A percentile compares a stretch with the other conserved stretches of the same genome.
These are phyloP conservation scores for Melanotaenia duboulayi DNA, from an alignment of 2,113 vertebrate genomes.

Conservation along the genomic window DNA sequence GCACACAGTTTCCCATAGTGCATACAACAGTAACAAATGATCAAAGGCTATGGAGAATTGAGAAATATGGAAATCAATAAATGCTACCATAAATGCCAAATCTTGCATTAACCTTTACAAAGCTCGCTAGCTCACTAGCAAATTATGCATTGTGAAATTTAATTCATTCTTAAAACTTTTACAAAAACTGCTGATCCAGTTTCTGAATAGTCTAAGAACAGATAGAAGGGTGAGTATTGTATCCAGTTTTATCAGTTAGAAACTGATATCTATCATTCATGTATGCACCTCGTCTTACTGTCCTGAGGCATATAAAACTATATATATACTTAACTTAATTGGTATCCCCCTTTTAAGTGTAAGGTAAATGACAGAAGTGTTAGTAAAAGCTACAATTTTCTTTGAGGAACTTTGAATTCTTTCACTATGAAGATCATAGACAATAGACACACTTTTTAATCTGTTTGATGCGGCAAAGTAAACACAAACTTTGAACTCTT, in stretches of 20 bases:
- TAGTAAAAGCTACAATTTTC: slow-evolving; percentile 59
- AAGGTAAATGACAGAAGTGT: slow-evolving; percentile 51
- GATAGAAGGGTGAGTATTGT: not conserved
- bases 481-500: slow-evolving; percentile 81
- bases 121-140: not conserved
- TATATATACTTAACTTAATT: slow-evolving; percentile 8
- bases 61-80: slow-evolving; percentile 9
- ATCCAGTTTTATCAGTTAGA: too few species aligned
- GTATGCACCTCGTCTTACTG: not conserved
- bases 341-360: slow-evolving; percentile 33
- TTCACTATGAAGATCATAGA: slow-evolving; percentile 63
- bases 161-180: not conserved
- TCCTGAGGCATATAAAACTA: slow-evolving; percentile 7
- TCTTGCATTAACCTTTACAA: slow-evolving; percentile 30
- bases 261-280: not conserved
- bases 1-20: slow-evolving; percentile 3
- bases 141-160: not conserved
- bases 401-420: slow-evolving; percentile 72
- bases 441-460: slow-evolving; percentile 67
- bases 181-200: not conserved
- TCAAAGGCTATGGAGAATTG: not conserved
- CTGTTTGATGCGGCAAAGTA: slow-evolving; percentile 73
- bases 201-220: not conserved
- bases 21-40: not conserved
- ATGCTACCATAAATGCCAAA: slow-evolving; percentile 17